A percentile compares a stretch with the other conserved stretches of the same genome.
Evolutionary conservation across 2,797 vertebrate species (phyloP).

Genomic region (Holocentrus rufus): DNA sequence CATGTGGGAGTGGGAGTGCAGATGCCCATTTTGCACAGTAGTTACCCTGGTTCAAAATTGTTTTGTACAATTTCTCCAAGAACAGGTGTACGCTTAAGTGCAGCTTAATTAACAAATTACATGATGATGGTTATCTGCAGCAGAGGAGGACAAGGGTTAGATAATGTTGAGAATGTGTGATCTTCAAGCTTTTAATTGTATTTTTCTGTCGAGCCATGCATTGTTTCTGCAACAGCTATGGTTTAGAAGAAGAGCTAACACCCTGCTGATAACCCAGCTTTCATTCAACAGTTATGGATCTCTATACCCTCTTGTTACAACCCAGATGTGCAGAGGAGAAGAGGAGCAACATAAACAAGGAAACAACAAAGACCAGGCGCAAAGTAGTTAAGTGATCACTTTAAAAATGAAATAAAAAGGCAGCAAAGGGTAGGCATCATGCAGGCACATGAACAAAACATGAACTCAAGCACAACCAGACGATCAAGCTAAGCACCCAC

Average conservation of each 20-base stretch:
- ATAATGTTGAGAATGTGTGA: background rate
- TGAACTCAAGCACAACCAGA: no score
- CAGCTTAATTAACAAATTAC: slow-evolving; percentile 8
- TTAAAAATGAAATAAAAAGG: no score
- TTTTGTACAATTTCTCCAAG: background rate
- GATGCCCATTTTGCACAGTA: background rate
- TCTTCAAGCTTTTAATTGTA: background rate
- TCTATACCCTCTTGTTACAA: background rate
- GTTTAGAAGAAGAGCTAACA: background rate
- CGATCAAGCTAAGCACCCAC: no score
- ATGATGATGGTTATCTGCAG: background rate
- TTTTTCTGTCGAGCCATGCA: background rate
- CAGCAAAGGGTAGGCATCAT: no score
- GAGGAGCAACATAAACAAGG: no score
- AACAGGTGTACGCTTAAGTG: background rate
- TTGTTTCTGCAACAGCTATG: background rate
- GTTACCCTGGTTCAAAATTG: background rate
- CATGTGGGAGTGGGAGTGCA: background rate
- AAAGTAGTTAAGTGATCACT: no score
- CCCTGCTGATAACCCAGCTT: background rate
- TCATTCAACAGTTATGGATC: background rate
- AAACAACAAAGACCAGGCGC: no score
- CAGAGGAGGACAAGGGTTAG: background rate
- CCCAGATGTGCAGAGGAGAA: no score
- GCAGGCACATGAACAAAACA: no score